Conservation (phyloP, 2,888 invertebrate genomes). For the Tachina grossa region DNA sequence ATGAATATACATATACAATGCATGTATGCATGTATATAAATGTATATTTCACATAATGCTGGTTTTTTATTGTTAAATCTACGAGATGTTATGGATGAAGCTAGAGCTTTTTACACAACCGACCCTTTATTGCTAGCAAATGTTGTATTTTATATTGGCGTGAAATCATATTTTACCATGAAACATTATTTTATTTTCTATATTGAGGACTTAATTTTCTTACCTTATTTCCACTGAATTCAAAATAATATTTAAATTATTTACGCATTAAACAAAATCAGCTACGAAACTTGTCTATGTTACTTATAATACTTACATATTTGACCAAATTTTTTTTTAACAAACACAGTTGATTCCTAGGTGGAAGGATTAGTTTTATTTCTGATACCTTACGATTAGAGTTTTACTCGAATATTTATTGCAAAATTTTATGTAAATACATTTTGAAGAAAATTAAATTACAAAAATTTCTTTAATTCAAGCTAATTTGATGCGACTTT, state of each 20-base stretch:
- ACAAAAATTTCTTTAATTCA: too few species aligned
- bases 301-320: neutral
- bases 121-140: constrained; percentile 52
- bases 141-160: constrained; percentile 73
- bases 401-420: too few species aligned
- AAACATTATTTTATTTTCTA: constrained; percentile 72
- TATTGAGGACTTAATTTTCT: constrained; percentile 76
- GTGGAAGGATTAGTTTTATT: too few species aligned
- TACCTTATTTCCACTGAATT: neutral
- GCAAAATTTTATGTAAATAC: too few species aligned
- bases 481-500: too few species aligned
- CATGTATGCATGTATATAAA: too few species aligned
- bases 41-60: constrained; percentile 43
- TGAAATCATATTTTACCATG: constrained; percentile 80
- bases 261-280: neutral
- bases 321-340: too few species aligned
- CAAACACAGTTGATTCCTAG: too few species aligned
- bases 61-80: constrained; percentile 30
- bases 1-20: too few species aligned
- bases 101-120: constrained; percentile 14
- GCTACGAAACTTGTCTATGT: too few species aligned
- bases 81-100: neutral
- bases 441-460: too few species aligned
- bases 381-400: too few species aligned
- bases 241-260: constrained; percentile 12